A percentile compares a stretch with the other conserved stretches of the same genome.
Conservation (phyloP, 2,113 vertebrate species). For the Hipposideros armiger region DNA sequence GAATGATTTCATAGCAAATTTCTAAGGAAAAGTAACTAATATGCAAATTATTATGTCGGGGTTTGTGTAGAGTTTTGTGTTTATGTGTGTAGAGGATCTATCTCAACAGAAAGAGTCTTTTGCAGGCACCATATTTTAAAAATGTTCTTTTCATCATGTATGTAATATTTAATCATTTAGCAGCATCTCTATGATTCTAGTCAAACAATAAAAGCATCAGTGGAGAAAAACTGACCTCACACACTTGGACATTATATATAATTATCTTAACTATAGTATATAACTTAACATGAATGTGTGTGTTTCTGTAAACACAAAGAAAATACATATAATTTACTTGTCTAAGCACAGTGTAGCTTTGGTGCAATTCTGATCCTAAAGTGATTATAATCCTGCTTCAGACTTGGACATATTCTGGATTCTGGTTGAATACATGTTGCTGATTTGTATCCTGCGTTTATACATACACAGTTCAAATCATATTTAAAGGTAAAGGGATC, state of each 20-base stretch:
- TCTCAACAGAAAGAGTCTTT: not conserved
- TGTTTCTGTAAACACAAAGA: not conserved
- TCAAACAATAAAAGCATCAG: not conserved
- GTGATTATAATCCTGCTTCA: not conserved
- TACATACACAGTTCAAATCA: not conserved
- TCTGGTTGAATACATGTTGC: not conserved
- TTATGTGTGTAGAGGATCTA: not conserved
- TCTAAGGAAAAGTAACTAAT: conserved; percentile 33
- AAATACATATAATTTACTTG: not conserved
- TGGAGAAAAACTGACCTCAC: not conserved
- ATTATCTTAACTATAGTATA: not conserved
- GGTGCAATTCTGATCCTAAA: not conserved
- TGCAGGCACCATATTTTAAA: not conserved
- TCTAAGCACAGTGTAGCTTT: not conserved
- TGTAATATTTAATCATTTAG: not conserved
- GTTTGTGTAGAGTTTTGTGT: not conserved
- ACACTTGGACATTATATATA: not conserved
- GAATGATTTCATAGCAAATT: not conserved
- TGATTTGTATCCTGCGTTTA: not conserved
- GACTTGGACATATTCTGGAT: not conserved
- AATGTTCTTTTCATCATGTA: not conserved
- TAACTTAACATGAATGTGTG: not conserved
- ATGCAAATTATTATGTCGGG: not conserved
- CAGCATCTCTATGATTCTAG: not conserved
- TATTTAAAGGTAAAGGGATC: not conserved